Base-by-base conservation (phyloP, 2,797 vertebrate species). In the Schizothorax lantsangensis region DNA sequence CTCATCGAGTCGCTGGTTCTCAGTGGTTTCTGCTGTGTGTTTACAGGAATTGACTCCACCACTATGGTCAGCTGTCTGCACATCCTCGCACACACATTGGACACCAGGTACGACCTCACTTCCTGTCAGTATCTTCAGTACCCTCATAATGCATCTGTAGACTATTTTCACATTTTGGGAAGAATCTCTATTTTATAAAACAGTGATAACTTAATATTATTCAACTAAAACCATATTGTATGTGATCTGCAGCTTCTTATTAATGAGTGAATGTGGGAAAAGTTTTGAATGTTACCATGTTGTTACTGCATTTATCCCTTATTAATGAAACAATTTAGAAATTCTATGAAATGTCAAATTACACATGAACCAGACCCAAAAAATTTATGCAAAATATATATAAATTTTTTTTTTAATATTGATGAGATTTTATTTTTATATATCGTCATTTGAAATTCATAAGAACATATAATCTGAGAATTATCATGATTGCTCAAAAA, bases 1-100 rank as follows among this genome's bases (percentile, higher is more conserved):
- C 47, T 30, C 14, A 14, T 83, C 40, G 2, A 54, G 45, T 62
- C 49, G 8, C 74, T 72, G 82, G 6, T 79, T 26, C 64, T 84
- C 54, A 68, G 38, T 4, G 33, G 9, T 62, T 57, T 86, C 5
- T 83, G 59, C 11, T 83, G 14, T 84, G 15, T 85, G 43, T 85
- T 91, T 86, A 82, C 86, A 99, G 98, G 98, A 80, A 99, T 96
- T 38, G 98, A 99, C 92, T 97, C 98, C 84, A 92, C 96, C 69
- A 98, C 98, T 72, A 99, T 99, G 95, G 98, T 99, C 92, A 99
- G 97, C 96, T 99, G 98, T 92, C 95, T 99, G 88, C 98, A 99
- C 86, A 99, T 99, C 91, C 94, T 99, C 94, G 98, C 98, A 81
- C 98, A 99, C 91, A 99, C 98, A 2, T 95, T 99, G 87, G 98